Evolutionary conservation across 2,113 vertebrate species (phyloP), one percentile per base, ranked within the genome.

Genomic region (Danionella cerebrum): DNA sequence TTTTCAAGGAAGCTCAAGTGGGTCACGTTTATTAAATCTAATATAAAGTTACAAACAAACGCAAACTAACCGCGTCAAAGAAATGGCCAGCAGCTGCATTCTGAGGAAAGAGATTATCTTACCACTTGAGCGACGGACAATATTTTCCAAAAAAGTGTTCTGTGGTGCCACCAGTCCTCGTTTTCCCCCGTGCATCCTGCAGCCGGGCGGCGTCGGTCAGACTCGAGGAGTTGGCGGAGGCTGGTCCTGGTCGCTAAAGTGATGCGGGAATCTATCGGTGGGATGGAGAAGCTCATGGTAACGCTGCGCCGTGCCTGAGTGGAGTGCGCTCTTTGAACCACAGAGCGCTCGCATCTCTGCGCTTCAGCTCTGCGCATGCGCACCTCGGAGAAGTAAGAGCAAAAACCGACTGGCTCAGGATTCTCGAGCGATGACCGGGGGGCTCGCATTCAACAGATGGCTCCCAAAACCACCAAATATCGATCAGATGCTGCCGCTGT

Each of bases 71-170:
- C n/a, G n/a, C n/a, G n/a, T n/a, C n/a, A n/a, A n/a, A n/a, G n/a
- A n/a, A n/a, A n/a, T n/a, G 27, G 39, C 57, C 65, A 18, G 4
- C 41, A 27, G 27, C 19, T 41, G 22, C 52, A 48, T 25, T n/a
- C 14, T 39, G 67, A 22, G 27, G 14, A 50, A 59, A 29, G 22
- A 25, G 12, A 57, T 77, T 44, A 52, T 81, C 94, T 96, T 86
- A 98, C 96, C 96, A 73, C 94, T 98, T 63, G 96, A 98, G 76
- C 95, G 91, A 81, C 96, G 85, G 86, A 97, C 95, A 55, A 98
- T 97, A 73, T 98, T 98, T 82, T 98, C 94, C 91, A 98, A 81
- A 79, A 98, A 98, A 47, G 96, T 98, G 84, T 98, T 98, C 86
- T 98, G 95, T 76, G 95, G 95, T 86, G 96, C 96, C 89, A 98